A percentile compares a stretch with the other conserved stretches of the same genome.
These are phyloP conservation scores for Hyalella azteca DNA, from an alignment of 2,888 invertebrate genomes.

Conservation along the genomic window DNA sequence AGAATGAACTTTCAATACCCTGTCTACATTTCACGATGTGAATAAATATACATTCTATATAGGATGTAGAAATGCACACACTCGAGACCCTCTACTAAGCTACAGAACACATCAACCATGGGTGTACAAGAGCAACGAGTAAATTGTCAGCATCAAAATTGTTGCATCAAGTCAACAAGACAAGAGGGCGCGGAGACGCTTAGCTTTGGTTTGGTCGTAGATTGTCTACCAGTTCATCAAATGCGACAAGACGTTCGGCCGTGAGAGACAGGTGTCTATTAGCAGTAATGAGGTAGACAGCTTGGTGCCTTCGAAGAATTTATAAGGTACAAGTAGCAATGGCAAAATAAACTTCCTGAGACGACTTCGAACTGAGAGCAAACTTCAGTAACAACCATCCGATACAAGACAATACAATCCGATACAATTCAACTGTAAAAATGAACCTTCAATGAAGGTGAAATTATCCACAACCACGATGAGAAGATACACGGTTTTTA, in stretches of 20 bases:
- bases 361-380: neutral
- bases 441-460: no score
- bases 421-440: neutral
- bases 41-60: neutral
- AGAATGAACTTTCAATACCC: constrained; percentile 19
- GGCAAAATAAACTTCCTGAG: constrained; percentile 26
- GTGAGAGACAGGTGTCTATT: neutral
- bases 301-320: neutral
- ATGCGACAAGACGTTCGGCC: neutral
- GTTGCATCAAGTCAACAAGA: neutral
- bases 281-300: constrained; percentile 11
- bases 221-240: neutral
- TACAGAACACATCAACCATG: neutral
- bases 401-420: no score
- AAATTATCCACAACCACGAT: no score
- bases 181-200: neutral
- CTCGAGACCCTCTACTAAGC: neutral
- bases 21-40: neutral
- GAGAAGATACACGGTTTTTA: no score
- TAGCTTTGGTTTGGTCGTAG: neutral
- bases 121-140: neutral
- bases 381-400: neutral
- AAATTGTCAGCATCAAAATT: neutral
- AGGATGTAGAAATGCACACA: neutral
- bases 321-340: constrained; percentile 25